phyloP scores from a whole-genome alignment of 2,113 vertebrate species.

The Pseudopipra pipra region DNA sequence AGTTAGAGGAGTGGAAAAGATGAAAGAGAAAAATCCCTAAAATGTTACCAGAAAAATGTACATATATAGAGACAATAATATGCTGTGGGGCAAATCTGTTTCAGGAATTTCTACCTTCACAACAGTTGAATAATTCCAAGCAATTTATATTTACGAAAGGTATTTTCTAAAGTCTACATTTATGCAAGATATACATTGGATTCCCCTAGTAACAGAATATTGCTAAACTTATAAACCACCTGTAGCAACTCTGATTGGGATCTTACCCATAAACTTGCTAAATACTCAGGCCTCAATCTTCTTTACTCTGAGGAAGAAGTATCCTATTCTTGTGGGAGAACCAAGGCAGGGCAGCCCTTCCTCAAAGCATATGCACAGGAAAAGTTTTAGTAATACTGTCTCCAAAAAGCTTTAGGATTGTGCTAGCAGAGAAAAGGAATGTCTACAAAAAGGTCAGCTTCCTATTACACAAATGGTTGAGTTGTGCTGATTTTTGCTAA shows the following conservation, averaged over 20 bases:
- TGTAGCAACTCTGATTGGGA: background rate
- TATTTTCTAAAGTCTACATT: background rate
- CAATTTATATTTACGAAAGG: background rate
- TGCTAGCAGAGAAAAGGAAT: background rate
- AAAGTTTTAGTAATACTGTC: background rate
- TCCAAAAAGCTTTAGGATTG: background rate
- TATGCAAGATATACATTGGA: background rate
- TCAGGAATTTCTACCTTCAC: background rate
- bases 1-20: background rate
- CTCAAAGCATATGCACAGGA: background rate
- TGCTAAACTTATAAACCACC: background rate
- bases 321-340: background rate
- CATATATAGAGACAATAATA: background rate
- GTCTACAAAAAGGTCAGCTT: background rate
- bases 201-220: background rate
- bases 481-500: background rate
- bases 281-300: background rate
- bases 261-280: background rate
- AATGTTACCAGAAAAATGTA: background rate
- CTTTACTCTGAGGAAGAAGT: background rate
- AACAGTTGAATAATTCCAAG: background rate
- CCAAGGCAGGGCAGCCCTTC: background rate
- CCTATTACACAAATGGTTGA: background rate
- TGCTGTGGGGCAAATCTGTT: background rate
- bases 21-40: background rate